Evolutionary conservation across 2,888 invertebrate genomes (phyloP).

Genomic region (Deroplatys truncata): DNA sequence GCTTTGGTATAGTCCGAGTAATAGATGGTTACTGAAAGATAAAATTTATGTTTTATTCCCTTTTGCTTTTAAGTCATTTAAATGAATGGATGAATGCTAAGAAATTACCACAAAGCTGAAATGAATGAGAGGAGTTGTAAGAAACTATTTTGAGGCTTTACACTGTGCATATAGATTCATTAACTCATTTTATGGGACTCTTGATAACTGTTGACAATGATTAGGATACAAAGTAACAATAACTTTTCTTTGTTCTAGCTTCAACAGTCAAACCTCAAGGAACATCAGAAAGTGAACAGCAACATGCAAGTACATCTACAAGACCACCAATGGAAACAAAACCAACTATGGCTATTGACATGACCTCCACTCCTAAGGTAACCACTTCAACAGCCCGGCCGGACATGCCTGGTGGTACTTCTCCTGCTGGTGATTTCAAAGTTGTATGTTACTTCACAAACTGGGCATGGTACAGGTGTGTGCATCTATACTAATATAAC

Average conservation of each 20-base stretch:
- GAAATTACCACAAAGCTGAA: no score
- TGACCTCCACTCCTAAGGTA: conserved; percentile 3
- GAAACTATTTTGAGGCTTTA: no score
- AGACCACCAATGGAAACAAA: neutral
- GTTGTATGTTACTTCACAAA: conserved; percentile 90
- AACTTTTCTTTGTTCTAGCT: neutral
- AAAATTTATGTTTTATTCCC: no score
- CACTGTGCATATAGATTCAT: no score
- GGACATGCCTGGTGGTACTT: neutral
- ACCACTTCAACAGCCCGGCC: conserved; percentile 23
- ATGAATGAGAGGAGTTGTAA: no score
- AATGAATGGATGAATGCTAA: no score
- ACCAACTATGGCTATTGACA: conserved; percentile 28
- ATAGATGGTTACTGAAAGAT: no score
- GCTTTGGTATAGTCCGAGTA: no score
- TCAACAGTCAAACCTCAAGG: conserved; percentile 29
- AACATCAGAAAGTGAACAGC: conserved; percentile 40
- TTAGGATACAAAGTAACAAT: no score
- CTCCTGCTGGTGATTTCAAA: conserved; percentile 54
- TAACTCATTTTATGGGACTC: no score
- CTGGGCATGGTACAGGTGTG: conserved; percentile 80
- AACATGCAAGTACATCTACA: neutral
- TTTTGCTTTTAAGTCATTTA: no score
- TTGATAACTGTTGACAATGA: no score
- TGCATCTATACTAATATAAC: neutral